Percentiles rank a stretch among this genome's conserved stretches.
Evolutionary conservation across 2,888 invertebrate genomes (phyloP).

Genomic region (Athalia rosae): DNA sequence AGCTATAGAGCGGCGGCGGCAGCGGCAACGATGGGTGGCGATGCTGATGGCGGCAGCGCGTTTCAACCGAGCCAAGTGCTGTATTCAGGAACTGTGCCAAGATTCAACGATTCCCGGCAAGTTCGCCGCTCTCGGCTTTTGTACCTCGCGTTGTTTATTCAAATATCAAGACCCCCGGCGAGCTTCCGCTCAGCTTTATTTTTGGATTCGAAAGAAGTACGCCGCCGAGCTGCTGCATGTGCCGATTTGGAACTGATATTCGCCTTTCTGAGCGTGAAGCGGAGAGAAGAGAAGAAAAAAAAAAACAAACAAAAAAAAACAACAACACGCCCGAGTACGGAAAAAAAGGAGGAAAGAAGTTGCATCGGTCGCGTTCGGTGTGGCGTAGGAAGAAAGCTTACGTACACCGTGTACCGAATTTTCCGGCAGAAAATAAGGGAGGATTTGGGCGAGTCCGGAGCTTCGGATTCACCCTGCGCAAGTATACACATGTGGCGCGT

Average conservation of each 20-base stretch:
- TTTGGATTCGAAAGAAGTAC: background rate
- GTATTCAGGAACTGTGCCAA: slow-evolving; percentile 64
- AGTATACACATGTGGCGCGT: no score
- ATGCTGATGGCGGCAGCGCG: slow-evolving; percentile 28
- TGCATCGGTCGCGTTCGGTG: no score
- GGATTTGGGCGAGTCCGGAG: no score
- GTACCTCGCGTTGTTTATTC: slow-evolving; percentile 34
- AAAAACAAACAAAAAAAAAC: no score
- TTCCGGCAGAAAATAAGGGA: no score
- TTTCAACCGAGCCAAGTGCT: slow-evolving; percentile 45
- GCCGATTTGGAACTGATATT: background rate
- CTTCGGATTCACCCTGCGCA: no score
- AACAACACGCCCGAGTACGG: background rate
- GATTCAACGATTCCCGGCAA: slow-evolving; percentile 59
- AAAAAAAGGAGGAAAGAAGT: no score
- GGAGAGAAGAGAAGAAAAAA: background rate
- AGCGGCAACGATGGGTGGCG: slow-evolving; percentile 21
- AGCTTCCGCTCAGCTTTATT: slow-evolving; percentile 10
- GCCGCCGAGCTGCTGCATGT: background rate
- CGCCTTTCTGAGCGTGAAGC: background rate
- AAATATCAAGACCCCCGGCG: slow-evolving; percentile 30
- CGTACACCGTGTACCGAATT: no score
- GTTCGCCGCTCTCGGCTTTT: slow-evolving; percentile 16
- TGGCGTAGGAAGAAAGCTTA: no score
- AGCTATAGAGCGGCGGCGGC: background rate